A percentile compares a stretch with the other conserved stretches of the same genome.
Evolutionary conservation across 2,113 vertebrate species (phyloP).

Genomic region (Galbula dea): DNA sequence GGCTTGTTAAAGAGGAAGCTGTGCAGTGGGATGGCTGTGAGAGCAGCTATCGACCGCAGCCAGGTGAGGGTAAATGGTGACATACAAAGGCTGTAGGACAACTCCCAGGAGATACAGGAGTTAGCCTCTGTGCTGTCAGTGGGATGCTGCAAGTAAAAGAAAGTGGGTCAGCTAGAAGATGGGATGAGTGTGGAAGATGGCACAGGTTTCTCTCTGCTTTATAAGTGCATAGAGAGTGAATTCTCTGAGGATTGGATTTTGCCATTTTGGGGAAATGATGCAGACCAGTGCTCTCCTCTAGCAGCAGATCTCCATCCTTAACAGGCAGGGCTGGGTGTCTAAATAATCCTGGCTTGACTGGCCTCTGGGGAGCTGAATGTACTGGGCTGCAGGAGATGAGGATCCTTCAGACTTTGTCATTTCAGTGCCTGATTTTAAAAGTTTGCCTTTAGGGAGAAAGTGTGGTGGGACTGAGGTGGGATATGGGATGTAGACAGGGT

Average conservation of each 20-base stretch:
- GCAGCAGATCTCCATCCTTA: background rate
- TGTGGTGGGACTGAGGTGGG: background rate
- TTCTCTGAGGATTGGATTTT: background rate
- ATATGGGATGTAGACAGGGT: background rate
- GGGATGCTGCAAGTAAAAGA: background rate
- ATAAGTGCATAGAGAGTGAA: background rate
- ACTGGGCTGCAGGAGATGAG: background rate
- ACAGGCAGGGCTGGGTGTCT: background rate
- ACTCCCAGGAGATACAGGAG: background rate
- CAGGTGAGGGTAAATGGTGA: background rate
- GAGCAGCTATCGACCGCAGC: background rate
- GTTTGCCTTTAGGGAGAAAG: background rate
- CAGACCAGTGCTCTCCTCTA: background rate
- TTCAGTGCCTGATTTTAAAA: background rate
- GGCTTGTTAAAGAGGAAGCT: slow-evolving; percentile 11
- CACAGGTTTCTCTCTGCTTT: background rate
- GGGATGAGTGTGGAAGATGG: background rate
- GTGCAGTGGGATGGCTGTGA: background rate
- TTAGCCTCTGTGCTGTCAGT: background rate
- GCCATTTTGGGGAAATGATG: background rate
- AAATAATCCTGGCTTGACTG: background rate
- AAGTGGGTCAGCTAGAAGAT: background rate
- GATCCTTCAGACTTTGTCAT: background rate
- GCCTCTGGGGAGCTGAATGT: accelerated
- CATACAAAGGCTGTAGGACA: background rate